Evolutionary conservation across 2,888 invertebrate genomes (phyloP).

Genomic region (Trachelus iudaicus): DNA sequence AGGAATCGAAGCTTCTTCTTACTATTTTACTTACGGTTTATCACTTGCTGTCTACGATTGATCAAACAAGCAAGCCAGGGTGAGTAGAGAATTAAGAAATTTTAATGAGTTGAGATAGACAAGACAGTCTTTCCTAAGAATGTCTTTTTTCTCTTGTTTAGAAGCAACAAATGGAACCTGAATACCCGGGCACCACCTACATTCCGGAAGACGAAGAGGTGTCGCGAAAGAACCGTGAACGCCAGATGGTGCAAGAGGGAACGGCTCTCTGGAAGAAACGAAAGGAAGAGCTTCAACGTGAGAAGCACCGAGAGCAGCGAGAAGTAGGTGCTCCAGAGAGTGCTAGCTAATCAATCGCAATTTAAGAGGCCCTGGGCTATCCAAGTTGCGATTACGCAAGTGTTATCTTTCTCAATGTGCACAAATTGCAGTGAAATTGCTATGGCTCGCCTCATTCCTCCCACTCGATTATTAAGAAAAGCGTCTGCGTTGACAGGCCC

Average conservation of each 20-base stretch:
- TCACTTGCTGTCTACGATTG: too few species aligned
- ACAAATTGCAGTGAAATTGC: too few species aligned
- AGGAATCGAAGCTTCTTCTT: too few species aligned
- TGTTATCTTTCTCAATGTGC: too few species aligned
- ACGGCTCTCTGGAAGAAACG: constrained; percentile 54
- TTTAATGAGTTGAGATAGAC: too few species aligned
- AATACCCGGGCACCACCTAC: constrained; percentile 48
- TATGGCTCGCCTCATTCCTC: too few species aligned
- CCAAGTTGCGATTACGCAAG: too few species aligned
- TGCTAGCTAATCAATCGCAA: not conserved
- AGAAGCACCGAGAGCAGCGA: constrained; percentile 59
- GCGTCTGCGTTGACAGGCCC: too few species aligned
- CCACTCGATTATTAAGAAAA: too few species aligned
- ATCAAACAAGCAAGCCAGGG: too few species aligned
- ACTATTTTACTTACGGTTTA: too few species aligned
- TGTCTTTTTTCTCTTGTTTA: not conserved
- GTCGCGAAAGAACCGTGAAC: constrained; percentile 53
- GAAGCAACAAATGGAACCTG: not conserved
- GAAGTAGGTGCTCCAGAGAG: constrained; percentile 51
- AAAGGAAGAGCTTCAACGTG: constrained; percentile 58
- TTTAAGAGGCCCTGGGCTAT: not conserved
- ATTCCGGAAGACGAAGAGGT: constrained; percentile 53
- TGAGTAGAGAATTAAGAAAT: too few species aligned
- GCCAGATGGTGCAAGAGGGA: constrained; percentile 57
- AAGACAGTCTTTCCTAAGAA: not conserved